A percentile compares a stretch with the other conserved stretches of the same genome.
Evolutionary conservation across 2,797 vertebrate species (phyloP).

Genomic region (Betta splendens): DNA sequence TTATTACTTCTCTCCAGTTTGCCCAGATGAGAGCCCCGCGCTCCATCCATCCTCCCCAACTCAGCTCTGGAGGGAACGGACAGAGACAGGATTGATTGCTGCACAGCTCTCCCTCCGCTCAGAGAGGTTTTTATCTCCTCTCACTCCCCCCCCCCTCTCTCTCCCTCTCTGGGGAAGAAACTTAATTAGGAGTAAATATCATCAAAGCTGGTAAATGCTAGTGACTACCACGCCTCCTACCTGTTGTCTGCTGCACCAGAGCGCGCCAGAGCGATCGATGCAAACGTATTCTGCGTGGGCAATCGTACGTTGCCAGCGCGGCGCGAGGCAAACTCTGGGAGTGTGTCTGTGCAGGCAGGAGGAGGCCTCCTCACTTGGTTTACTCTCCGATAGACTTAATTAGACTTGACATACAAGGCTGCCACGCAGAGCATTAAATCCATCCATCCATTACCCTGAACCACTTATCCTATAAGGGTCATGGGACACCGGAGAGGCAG

Average conservation of each 20-base stretch:
- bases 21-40: slow-evolving; percentile 66
- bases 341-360: slow-evolving; percentile 18
- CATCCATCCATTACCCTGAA: no score
- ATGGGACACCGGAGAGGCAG: no score
- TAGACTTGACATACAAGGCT: neutral
- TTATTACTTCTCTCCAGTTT: slow-evolving; percentile 74
- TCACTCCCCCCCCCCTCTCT: slow-evolving; percentile 65
- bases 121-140: slow-evolving; percentile 74
- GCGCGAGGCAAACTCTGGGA: slow-evolving; percentile 26
- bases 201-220: slow-evolving; percentile 73
- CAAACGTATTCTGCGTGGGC: slow-evolving; percentile 62
- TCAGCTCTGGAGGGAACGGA: slow-evolving; percentile 53
- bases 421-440: slow-evolving; percentile 5
- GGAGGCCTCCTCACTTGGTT: slow-evolving; percentile 26
- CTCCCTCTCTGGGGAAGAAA: slow-evolving; percentile 73
- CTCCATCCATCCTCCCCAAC: slow-evolving; percentile 63
- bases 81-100: slow-evolving; percentile 77
- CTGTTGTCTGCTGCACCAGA: slow-evolving; percentile 57
- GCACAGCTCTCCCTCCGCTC: slow-evolving; percentile 66
- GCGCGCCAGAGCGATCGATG: slow-evolving; percentile 68
- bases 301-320: slow-evolving; percentile 52
- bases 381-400: slow-evolving; percentile 8
- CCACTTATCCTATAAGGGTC: no score
- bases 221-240: slow-evolving; percentile 64
- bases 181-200: slow-evolving; percentile 87